Conservation (phyloP, 2,888 invertebrate genomes). For the Hypomecis punctinalis region DNA sequence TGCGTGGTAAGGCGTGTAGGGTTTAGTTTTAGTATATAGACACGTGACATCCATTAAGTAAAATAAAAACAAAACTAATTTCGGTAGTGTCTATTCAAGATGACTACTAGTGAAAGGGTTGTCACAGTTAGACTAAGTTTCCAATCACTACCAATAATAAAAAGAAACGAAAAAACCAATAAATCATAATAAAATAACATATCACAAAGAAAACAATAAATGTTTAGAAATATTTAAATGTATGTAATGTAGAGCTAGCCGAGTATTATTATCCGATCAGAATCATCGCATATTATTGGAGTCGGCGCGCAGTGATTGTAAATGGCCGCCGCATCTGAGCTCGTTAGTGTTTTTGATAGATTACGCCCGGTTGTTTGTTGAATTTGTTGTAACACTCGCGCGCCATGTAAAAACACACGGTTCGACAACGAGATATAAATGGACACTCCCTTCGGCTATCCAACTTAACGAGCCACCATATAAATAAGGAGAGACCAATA, state of each 20-base stretch:
- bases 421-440: constrained; percentile 81
- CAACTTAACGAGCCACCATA: constrained; percentile 81
- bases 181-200: too few species aligned
- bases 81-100: too few species aligned
- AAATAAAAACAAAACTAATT: too few species aligned
- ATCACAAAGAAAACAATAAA: too few species aligned
- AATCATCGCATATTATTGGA: constrained; percentile 78
- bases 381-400: constrained; percentile 79
- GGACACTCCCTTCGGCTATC: constrained; percentile 81
- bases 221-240: neutral
- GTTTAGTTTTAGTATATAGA: too few species aligned
- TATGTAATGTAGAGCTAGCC: constrained; percentile 15
- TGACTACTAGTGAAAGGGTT: too few species aligned
- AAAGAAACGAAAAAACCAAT: too few species aligned
- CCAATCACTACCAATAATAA: too few species aligned
- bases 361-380: constrained; percentile 81
- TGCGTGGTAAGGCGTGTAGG: too few species aligned
- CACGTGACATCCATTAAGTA: too few species aligned
- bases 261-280: constrained; percentile 62
- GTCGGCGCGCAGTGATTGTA: constrained; percentile 70
- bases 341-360: constrained; percentile 85
- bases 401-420: constrained; percentile 78
- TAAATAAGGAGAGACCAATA: constrained; percentile 79
- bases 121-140: too few species aligned
- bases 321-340: constrained; percentile 78